A percentile compares a stretch with the other conserved stretches of the same genome.
Conservation (phyloP, 2,888 invertebrate species). For the Rhagophthalmus giganteus region DNA sequence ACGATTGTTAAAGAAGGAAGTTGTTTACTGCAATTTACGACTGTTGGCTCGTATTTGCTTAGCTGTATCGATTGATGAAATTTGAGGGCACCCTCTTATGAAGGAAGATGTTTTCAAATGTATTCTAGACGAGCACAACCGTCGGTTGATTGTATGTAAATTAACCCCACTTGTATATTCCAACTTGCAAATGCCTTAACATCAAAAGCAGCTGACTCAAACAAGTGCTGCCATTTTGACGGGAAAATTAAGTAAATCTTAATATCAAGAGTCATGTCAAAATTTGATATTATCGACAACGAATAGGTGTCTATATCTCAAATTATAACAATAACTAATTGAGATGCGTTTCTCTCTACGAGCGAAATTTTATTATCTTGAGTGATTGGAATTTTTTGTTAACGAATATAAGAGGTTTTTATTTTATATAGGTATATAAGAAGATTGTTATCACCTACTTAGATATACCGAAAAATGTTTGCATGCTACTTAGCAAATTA, state of each 20-base stretch:
- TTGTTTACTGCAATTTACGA: background rate
- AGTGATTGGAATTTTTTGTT: too few relatives aligned
- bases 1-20: background rate
- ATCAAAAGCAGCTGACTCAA: slow-evolving; percentile 43
- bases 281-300: too few relatives aligned
- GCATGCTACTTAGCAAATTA: too few relatives aligned
- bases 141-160: slow-evolving; percentile 42
- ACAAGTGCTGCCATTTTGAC: slow-evolving; percentile 15
- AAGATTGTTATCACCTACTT: too few relatives aligned
- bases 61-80: slow-evolving; percentile 7
- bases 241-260: slow-evolving; percentile 13
- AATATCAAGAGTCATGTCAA: too few relatives aligned
- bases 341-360: too few relatives aligned
- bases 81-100: slow-evolving; percentile 5
- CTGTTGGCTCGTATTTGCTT: background rate
- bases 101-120: slow-evolving; percentile 22
- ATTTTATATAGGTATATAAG: too few relatives aligned
- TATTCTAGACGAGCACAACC: slow-evolving; percentile 27
- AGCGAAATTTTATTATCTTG: too few relatives aligned
- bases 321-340: too few relatives aligned
- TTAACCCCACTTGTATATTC: slow-evolving; percentile 41
- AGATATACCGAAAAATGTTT: too few relatives aligned
- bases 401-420: too few relatives aligned
- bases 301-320: too few relatives aligned
- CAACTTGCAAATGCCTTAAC: slow-evolving; percentile 45